phyloP scores from a whole-genome alignment of 2,113 vertebrate species.

The Brevimyrus niger region DNA sequence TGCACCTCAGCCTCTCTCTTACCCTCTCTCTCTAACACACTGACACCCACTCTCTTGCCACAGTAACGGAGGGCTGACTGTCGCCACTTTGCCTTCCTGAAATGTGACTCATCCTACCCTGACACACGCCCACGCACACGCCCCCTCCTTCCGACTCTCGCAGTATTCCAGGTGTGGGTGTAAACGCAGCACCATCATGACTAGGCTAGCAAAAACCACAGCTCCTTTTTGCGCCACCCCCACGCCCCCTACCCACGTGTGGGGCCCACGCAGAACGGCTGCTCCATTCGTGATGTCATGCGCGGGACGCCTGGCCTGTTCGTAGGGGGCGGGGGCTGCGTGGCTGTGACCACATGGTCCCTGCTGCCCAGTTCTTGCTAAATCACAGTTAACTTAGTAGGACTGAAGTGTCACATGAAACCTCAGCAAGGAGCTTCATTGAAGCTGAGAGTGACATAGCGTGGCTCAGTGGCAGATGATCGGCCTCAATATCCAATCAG shows the following conservation, averaged over 20 bases:
- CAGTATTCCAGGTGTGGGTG: constrained; percentile 3
- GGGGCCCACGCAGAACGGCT: constrained; percentile 43
- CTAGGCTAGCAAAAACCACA: neutral
- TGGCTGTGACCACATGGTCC: constrained; percentile 24
- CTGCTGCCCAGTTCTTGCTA: neutral
- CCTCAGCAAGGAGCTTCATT: neutral
- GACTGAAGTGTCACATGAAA: neutral
- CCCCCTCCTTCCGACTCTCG: neutral
- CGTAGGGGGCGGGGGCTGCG: constrained; percentile 38
- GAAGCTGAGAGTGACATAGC: neutral
- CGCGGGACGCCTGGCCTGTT: constrained; percentile 40
- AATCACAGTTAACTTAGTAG: neutral
- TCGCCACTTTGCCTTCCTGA: neutral
- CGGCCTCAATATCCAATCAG: neutral
- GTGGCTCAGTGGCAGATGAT: neutral
- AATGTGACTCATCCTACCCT: neutral
- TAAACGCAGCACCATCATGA: neutral
- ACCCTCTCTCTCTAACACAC: neutral
- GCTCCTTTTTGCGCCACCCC: neutral
- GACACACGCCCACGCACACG: neutral
- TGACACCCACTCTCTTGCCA: neutral
- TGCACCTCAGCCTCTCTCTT: neutral
- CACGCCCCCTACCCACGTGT: constrained; percentile 35
- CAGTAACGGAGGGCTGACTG: neutral
- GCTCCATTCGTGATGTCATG: constrained; percentile 57